Evolutionary conservation across 2,797 vertebrate genomes (phyloP), one percentile per base, ranked within the genome.

Genomic region (Premnoplex brunnescens): DNA sequence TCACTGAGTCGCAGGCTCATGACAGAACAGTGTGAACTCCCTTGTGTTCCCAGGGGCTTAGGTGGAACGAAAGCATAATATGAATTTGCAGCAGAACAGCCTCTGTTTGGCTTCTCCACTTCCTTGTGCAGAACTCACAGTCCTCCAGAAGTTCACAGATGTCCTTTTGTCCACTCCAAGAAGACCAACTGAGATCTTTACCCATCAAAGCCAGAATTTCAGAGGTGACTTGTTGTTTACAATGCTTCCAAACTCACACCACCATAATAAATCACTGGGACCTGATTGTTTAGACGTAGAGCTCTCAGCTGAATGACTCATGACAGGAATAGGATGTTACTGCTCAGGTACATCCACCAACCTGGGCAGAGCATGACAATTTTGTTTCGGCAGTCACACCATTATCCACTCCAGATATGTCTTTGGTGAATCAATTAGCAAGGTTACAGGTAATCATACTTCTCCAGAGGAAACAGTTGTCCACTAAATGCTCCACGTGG

Each of bases 11-110:
- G 7, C 58, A 89, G 66, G 9, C 55, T 94, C 88, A 85, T 94
- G 92, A 94, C 81, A 92, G 92, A 92, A 91, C 84, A 91, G 56
- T 62, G 68, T 92, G 86, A 96, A 97, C 91, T 95, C 94, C 87
- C 75, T 91, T 34, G n/a, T 83, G 32, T 36, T 95, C 94, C 84
- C 93, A 91, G 64, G 81, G 91, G 92, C 66, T 92, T 95, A 97
- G 86, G 81, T 91, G 91, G 92, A 96, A 95, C 1, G 9, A 94
- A 92, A 85, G 49, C 54, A 54, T 39, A 76, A 67, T 10, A 34
- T 8, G 32, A 85, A 87, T 76, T 67, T 87, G 27, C 56, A 92
- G 55, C 54, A 91, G 58, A 82, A 66, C 27, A 39, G 54, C 26
- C 78, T 91, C 36, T 4, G 4, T 55, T 93, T 54, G 67, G 30